phyloP scores from a whole-genome alignment of 1,140 invertebrate species.

The Cyclina sinensis region DNA sequence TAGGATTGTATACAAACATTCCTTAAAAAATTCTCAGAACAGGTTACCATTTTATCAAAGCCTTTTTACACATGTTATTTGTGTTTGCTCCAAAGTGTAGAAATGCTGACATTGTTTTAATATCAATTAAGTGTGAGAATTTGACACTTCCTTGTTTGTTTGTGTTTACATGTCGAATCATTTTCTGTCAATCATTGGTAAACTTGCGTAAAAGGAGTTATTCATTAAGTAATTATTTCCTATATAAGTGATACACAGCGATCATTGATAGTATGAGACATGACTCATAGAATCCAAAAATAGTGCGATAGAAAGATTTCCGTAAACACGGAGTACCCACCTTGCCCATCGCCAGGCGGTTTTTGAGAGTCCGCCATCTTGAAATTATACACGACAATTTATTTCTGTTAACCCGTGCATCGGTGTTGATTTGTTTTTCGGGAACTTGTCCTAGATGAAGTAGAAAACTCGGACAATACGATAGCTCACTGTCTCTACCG shows the following conservation, averaged over 20 bases:
- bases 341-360: constrained; percentile 67
- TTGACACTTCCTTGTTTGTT: constrained; percentile 18
- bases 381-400: constrained; percentile 79
- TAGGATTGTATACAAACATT: no score
- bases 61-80: no score
- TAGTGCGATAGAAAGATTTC: constrained; percentile 67
- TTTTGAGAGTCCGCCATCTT: constrained; percentile 84
- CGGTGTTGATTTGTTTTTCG: constrained; percentile 71
- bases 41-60: no score
- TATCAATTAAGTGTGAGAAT: no score
- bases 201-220: constrained; percentile 1
- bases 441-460: constrained; percentile 64
- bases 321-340: constrained; percentile 58
- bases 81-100: no score
- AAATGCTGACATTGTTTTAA: no score
- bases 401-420: constrained; percentile 72
- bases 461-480: constrained; percentile 69
- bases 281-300: constrained; percentile 68
- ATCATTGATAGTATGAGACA: constrained; percentile 56
- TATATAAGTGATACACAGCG: constrained; percentile 35
- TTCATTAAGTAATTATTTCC: constrained; percentile 38
- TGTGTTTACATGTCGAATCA: constrained; percentile 4
- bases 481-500: constrained; percentile 74
- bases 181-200: constrained; percentile 1
- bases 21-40: no score